Evolutionary conservation across 2,888 invertebrate species (phyloP), one percentile per base, ranked within the genome.

Genomic region (Agapostemon virescens): DNA sequence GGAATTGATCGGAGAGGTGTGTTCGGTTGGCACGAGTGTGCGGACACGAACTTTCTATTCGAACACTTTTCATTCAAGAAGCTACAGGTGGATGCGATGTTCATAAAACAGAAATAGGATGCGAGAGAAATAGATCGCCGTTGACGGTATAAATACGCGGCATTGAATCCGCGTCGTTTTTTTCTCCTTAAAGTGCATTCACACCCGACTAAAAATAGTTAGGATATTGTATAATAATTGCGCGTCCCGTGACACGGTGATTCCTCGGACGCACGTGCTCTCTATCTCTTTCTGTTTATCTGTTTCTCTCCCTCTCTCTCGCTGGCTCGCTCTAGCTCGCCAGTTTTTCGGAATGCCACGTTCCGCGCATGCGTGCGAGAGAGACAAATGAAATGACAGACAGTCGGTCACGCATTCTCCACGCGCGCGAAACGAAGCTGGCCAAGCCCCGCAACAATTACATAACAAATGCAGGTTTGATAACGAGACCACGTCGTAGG

Each of bases 151-250:
- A 69, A 45, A 45, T 67, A 49, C 26, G n/a, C 33, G n/a, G 17
- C 13, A 55, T 52, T 69, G 76, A 66, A 78, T 76, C 69, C 45
- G 30, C 63, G 30, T 23, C 23, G 38, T 20, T 58, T 36, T 40
- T 42, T 58, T 9, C n/a, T 63, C 72, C 33, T 52, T 49, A 70
- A 66, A 55, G 63, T 79, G 49, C 77, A 52, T 84, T 82, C 69
- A 84, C 82, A 58, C 45, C 45, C 11, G 42, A 66, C 74, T 79
- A 75, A 77, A 74, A 74, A 82, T 84, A 82, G 61, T 30, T 15
- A n/a, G 63, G 36, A 11, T 30, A 30, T 66, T 68, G 55, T 33
- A 52, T 70, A 77, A 74, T 76, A 72, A 84, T 78, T 78, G 71
- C 30, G n/a, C 9, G 69, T 68, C 36, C 15, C 61, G 23, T 26